These are phyloP conservation scores for Drosophila barbarae DNA, from an alignment of 2,888 invertebrate species.

Conservation along the genomic window DNA sequence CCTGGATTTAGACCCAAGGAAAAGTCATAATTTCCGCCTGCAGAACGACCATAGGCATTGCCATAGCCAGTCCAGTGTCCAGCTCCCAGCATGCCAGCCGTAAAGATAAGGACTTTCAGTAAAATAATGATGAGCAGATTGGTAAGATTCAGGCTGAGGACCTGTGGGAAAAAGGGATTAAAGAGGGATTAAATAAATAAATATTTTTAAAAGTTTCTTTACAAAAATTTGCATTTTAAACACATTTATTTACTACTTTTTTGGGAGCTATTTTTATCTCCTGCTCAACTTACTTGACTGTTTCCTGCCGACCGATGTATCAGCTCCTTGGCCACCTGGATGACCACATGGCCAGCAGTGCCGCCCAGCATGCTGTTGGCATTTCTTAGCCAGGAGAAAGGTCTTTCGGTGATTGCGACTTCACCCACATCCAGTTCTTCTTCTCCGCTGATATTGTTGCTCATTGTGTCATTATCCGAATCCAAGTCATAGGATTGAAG, in stretches of 20 bases:
- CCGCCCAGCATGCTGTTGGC: slow-evolving; percentile 76
- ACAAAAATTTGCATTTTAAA: no score
- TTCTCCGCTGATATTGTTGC: slow-evolving; percentile 33
- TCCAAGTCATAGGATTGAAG: slow-evolving; percentile 26
- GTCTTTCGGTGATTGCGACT: slow-evolving; percentile 10
- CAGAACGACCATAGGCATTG: slow-evolving; percentile 72
- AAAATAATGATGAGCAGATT: slow-evolving; percentile 89
- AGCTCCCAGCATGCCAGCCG: slow-evolving; percentile 88
- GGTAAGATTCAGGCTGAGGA: slow-evolving; percentile 88
- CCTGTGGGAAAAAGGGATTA: slow-evolving; percentile 45
- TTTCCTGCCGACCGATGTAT: slow-evolving; percentile 85
- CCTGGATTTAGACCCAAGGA: slow-evolving; percentile 82
- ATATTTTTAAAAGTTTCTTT: no score
- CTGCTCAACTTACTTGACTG: slow-evolving; percentile 82
- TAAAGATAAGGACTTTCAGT: slow-evolving; percentile 89
- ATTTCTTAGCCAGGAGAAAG: slow-evolving; percentile 72
- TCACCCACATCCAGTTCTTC: slow-evolving; percentile 30
- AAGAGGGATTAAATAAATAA: no score
- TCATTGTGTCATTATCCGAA: slow-evolving; percentile 15
- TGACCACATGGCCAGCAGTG: slow-evolving; percentile 79
- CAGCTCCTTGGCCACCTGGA: slow-evolving; percentile 83
- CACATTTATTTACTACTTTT: not conserved
- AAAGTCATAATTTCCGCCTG: slow-evolving; percentile 62
- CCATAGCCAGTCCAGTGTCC: slow-evolving; percentile 83
- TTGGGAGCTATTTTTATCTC: not conserved